Base-by-base conservation (phyloP, 1,140 invertebrate species). In the Ips nitidus region DNA sequence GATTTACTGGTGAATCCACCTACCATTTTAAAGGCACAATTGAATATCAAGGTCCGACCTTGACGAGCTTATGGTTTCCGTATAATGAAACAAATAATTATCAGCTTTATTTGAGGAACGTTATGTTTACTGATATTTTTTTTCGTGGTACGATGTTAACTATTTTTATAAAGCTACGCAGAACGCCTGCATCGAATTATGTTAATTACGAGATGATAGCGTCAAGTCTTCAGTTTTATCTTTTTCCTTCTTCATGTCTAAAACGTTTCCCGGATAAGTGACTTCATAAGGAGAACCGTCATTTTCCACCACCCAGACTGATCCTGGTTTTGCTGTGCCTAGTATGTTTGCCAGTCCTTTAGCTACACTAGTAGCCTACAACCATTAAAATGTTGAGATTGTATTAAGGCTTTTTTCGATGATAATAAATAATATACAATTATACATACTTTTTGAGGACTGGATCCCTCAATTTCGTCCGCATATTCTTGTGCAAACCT, bases 261-360 rank as follows among this genome's bases (percentile, higher is more conserved):
- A 52, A 3, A 67, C 41, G 7, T 60, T 56, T 42, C 56, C 63
- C 40, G 73, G 73, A 74, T 77, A 75, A 50, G 66, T 71, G 45
- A 78, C 69, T 75, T 75, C 72, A 71, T 73, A 75, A 57, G 78
- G 73, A 71, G 60, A 65, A 53, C 69, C 71, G 62, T 78, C 71
- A 58, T 76, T 74, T 70, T 78, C 77, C 41, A 71, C 73, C 53
- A 80, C 73, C 75, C 75, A 78, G 69, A 80, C 67, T 52, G 78
- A 75, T 58, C 77, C 77, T 60, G 77, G 71, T 4, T 67, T 59
- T 0, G 74, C 74, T 56, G 73, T 67, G 40, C 72, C 60, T 39
- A 78, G 61, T n/a, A 74, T 72, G 37, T 72, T 45, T 1, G 72
- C 52, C n/a, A 76, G 41, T 4, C 71, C 76, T 60, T 77, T 61